Percentiles rank a stretch among this genome's conserved stretches.
phyloP scores from a whole-genome alignment of 1,140 invertebrate genomes.

The Octopus bimaculoides region DNA sequence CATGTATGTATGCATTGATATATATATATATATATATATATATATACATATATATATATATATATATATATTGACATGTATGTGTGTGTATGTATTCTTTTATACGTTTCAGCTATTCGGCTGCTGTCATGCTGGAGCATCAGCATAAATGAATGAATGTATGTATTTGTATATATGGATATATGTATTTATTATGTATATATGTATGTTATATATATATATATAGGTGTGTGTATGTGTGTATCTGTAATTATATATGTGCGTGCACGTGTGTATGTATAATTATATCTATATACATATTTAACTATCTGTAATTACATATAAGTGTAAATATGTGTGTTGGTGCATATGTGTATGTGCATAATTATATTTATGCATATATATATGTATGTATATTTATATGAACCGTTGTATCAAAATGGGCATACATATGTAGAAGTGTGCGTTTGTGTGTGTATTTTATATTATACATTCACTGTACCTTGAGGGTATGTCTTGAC shows the following conservation, averaged over 20 bases:
- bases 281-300: background rate
- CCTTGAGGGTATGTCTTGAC: too few species aligned
- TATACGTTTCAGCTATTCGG: background rate
- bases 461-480: too few species aligned
- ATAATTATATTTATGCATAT: background rate
- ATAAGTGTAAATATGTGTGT: background rate
- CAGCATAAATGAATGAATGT: background rate
- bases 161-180: background rate
- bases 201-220: background rate
- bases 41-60: background rate
- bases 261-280: background rate
- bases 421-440: background rate
- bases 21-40: background rate
- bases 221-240: background rate
- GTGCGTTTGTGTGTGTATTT: background rate
- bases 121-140: background rate
- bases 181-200: background rate
- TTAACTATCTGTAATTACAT: background rate
- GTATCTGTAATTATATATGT: background rate
- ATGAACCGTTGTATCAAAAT: background rate
- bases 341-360: background rate
- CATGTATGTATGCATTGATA: background rate
- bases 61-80: background rate
- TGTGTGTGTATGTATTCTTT: background rate
- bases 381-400: background rate